Conservation (phyloP, 2,797 vertebrate genomes). For the Rhynchonycteris naso region DNA sequence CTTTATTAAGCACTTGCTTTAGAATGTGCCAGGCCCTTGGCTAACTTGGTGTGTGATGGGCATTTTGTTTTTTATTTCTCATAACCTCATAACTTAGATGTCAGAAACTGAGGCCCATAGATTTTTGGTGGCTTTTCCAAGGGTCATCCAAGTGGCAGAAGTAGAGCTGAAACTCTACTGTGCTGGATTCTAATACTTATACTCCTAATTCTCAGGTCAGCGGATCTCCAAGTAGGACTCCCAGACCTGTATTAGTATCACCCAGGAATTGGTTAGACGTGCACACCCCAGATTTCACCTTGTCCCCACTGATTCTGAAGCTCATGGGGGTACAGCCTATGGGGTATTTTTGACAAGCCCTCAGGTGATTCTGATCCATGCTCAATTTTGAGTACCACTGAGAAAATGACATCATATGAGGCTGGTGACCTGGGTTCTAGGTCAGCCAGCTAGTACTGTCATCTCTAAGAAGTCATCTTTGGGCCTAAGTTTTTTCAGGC, state of each 20-base stretch:
- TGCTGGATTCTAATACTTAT: neutral
- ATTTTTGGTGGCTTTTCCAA: slow-evolving; percentile 5
- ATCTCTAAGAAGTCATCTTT: neutral
- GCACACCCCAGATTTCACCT: neutral
- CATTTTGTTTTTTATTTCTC: neutral
- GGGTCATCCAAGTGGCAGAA: neutral
- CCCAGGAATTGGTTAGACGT: neutral
- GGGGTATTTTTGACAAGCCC: neutral
- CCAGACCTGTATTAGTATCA: neutral
- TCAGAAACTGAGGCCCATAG: neutral
- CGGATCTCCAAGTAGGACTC: neutral
- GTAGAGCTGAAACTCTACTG: neutral
- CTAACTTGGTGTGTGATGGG: neutral
- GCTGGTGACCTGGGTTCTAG: neutral
- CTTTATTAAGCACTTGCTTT: slow-evolving; percentile 18
- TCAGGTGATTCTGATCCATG: neutral
- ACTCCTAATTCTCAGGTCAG: neutral
- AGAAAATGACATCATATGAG: neutral
- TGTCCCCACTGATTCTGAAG: neutral
- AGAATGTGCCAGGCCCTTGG: neutral
- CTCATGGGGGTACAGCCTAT: neutral
- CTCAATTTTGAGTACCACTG: neutral
- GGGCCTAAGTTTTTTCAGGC: neutral
- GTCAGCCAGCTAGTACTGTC: neutral
- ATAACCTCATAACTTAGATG: neutral